These are phyloP conservation scores for Sipha flava DNA, from an alignment of 1,140 invertebrate genomes.

Conservation along the genomic window DNA sequence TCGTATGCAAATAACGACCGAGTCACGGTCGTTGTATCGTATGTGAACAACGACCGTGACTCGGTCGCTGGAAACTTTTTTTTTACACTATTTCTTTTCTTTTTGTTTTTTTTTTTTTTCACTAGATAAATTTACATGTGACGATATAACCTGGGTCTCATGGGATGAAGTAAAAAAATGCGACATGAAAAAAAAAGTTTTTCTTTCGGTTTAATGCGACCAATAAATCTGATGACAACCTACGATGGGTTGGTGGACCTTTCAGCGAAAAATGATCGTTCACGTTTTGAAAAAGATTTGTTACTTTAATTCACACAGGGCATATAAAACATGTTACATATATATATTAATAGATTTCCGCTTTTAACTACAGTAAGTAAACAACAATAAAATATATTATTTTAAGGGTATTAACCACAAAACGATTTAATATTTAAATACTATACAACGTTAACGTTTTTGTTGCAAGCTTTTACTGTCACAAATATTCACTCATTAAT, in stretches of 20 bases:
- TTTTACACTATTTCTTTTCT: background rate
- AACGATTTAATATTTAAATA: no score
- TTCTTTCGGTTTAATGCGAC: constrained; percentile 14
- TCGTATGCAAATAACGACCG: constrained; percentile 1
- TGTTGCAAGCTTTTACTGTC: no score
- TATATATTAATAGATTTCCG: no score
- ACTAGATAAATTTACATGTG: constrained; percentile 24
- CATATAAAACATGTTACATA: no score
- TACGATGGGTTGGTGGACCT: background rate
- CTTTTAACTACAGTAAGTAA: no score
- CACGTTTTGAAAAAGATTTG: no score
- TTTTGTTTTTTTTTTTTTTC: constrained; percentile 15
- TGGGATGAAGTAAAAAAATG: constrained; percentile 7
- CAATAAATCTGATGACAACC: constrained; percentile 7
- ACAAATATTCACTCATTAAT: no score
- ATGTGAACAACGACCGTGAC: background rate
- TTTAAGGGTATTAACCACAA: no score
- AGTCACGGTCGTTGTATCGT: constrained; percentile 9
- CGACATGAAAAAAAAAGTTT: background rate
- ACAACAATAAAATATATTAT: no score
- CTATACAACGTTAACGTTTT: no score
- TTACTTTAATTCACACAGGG: background rate
- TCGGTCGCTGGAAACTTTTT: constrained; percentile 1
- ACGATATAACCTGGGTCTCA: constrained; percentile 17
- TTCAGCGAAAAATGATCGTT: background rate